Evolutionary conservation across 2,888 invertebrate species (phyloP).

Genomic region (Zhuqinia jingwanae): DNA sequence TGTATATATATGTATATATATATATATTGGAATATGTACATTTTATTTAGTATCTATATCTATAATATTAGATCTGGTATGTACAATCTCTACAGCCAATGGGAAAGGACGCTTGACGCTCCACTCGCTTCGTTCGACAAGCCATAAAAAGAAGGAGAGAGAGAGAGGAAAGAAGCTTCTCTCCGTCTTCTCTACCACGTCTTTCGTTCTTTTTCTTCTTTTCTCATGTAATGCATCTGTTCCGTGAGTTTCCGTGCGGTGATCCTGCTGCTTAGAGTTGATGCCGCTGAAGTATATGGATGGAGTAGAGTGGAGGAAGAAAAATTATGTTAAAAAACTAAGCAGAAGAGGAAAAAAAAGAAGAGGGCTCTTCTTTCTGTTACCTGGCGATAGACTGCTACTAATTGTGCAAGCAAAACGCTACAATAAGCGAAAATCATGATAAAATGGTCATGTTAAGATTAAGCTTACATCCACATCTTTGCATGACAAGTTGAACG

Average conservation of each 20-base stretch:
- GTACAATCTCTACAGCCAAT: not conserved
- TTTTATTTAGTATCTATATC: not conserved
- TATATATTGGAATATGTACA: not conserved
- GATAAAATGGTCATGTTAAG: not conserved
- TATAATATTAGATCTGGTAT: not conserved
- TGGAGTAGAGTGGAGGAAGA: slow-evolving; percentile 39
- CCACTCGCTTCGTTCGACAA: slow-evolving; percentile 55
- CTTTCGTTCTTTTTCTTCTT: not conserved
- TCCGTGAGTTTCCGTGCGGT: slow-evolving; percentile 58
- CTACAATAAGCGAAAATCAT: slow-evolving; percentile 15
- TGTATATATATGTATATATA: not conserved
- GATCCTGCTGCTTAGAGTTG: not conserved
- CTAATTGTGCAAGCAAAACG: too few species aligned
- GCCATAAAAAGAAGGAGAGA: not conserved
- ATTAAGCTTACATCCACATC: not conserved
- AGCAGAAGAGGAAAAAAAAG: not conserved
- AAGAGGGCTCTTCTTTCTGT: not conserved
- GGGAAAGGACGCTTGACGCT: slow-evolving; percentile 57
- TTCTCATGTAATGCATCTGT: slow-evolving; percentile 24
- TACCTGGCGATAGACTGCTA: too few species aligned
- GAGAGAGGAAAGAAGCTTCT: slow-evolving; percentile 7
- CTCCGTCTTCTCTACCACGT: slow-evolving; percentile 37
- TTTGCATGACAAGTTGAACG: not conserved
- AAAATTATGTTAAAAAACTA: slow-evolving; percentile 27
- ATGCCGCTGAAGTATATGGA: slow-evolving; percentile 15